A percentile compares a stretch with the other conserved stretches of the same genome.
These are phyloP conservation scores for Chionis minor DNA, from an alignment of 2,113 vertebrate genomes.

Conservation along the genomic window DNA sequence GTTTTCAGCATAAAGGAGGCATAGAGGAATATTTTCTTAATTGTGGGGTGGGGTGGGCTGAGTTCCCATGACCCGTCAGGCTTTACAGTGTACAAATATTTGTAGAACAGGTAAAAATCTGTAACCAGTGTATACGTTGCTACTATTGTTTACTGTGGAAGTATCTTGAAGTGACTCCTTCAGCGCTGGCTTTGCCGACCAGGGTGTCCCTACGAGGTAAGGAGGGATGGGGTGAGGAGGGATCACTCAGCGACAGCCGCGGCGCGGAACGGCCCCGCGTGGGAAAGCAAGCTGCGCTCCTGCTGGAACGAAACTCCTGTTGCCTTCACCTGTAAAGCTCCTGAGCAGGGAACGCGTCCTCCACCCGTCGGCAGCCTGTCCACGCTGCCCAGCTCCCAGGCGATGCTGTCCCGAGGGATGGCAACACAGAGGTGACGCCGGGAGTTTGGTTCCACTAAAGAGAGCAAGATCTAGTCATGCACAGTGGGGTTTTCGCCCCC, in stretches of 20 bases:
- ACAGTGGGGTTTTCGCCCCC: accelerated
- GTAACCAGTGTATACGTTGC: background rate
- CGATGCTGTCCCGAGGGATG: accelerated
- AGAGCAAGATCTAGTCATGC: background rate
- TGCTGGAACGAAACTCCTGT: background rate
- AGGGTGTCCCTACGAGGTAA: background rate
- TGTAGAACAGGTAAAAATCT: conserved; percentile 17
- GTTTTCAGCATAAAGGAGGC: background rate
- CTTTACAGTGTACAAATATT: conserved; percentile 13
- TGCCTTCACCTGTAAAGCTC: background rate
- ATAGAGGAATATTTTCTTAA: background rate
- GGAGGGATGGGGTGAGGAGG: background rate
- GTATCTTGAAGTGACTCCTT: background rate
- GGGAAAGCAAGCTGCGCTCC: background rate
- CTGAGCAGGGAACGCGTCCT: background rate
- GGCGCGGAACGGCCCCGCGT: accelerated
- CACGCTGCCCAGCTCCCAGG: background rate
- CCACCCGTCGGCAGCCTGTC: accelerated
- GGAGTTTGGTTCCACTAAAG: background rate
- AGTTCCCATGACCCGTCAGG: background rate
- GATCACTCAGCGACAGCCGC: background rate
- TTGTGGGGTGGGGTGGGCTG: background rate
- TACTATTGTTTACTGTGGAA: background rate
- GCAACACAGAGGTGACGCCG: background rate
- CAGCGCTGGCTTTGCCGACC: background rate